Conservation (phyloP, 2,888 invertebrate genomes). For the Sisyra terminalis region DNA sequence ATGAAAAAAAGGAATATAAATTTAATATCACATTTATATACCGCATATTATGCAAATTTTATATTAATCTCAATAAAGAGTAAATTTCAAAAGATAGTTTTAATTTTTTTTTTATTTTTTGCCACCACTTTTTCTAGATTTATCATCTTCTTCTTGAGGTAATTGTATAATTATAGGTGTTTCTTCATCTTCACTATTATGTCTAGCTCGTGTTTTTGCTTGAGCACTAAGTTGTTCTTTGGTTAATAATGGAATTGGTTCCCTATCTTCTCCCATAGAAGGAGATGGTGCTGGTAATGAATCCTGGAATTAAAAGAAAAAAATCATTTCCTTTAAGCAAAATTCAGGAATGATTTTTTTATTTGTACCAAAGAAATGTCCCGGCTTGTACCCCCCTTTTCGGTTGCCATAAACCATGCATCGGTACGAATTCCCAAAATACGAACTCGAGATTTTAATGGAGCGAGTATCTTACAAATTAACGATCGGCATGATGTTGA, state of each 20-base stretch:
- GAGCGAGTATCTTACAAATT: conserved; percentile 53
- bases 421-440: conserved; percentile 50
- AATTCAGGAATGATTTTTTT: too few species aligned
- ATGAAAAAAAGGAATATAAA: too few species aligned
- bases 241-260: conserved; percentile 3
- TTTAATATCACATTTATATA: too few species aligned
- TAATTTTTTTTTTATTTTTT: too few species aligned
- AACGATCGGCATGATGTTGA: conserved; percentile 46
- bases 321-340: too few species aligned
- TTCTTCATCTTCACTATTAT: not conserved
- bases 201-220: not conserved
- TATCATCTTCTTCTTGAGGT: conserved; percentile 11
- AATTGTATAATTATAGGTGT: conserved; percentile 2
- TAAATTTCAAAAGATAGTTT: too few species aligned
- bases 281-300: not conserved
- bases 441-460: conserved; percentile 44
- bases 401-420: conserved; percentile 32
- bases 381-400: conserved; percentile 1
- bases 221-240: conserved; percentile 4
- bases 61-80: too few species aligned
- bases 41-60: too few species aligned
- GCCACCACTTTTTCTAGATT: too few species aligned
- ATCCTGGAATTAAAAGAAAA: not conserved
- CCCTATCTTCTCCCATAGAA: not conserved
- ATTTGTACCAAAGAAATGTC: conserved; percentile 1